Base-by-base conservation (phyloP, 2,797 vertebrate genomes). In the Botia kubotai region DNA sequence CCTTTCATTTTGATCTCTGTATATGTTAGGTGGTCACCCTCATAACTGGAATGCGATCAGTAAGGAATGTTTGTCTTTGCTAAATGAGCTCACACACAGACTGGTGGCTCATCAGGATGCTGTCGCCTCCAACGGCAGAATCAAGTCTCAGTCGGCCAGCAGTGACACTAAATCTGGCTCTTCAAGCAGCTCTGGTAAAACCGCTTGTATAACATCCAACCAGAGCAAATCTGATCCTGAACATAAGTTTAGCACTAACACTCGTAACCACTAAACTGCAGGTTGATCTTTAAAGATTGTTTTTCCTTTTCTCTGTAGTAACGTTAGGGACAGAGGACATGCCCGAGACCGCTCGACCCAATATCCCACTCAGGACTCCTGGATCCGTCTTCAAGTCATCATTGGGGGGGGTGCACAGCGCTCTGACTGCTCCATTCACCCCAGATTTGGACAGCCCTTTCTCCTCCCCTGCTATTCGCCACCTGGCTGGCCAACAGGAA, bases 41-140 rank as follows among this genome's bases (percentile, higher is more conserved):
- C 95, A 99, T 86, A 97, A 96, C 85, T 99, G 98, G 98, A 95
- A 95, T 36, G 95, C 96, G 3, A 93, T 99, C 88, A 97, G 95
- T 74, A 92, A 88, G 69, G 97, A 97, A 88, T 99, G 98, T 87
- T 86, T 99, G 89, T 94, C 89, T 79, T 91, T 99, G 84, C 87
- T 99, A 75, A 90, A 88, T 62, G 95, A 96, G 84, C 93, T 99
- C 86, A 98, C 96, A 17, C 96, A 96, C 87, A 95, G 95, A 80
- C 93, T 99, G 58, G 85, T 97, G 0, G 81, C 89, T 21, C 95
- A 97, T 84, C 97, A 99, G 70, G 97, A 99, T 84, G 94, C 93
- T 2, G 94, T 97, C 62, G 95, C 97, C 55, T 95, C 94, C 21
- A 99, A 99, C 26, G 97, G 97, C 78, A 92, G 97, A 77, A 86